Percentiles rank a stretch among this genome's conserved stretches.
Evolutionary conservation across 2,113 vertebrate genomes (phyloP).

Genomic region (Orientallactaga bullata): DNA sequence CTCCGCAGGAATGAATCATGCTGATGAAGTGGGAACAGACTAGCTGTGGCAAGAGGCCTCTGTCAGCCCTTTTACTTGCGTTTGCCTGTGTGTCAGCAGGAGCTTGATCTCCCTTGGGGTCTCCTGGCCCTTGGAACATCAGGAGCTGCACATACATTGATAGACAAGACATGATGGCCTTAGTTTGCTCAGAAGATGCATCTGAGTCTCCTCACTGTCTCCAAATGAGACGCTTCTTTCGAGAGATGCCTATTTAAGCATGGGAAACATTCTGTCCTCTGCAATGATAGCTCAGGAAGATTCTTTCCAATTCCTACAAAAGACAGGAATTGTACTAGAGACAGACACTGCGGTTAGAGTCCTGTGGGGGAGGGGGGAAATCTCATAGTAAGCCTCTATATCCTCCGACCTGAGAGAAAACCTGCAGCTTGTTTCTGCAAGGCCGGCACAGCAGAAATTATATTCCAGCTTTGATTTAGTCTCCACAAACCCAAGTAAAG

Average conservation of each 20-base stretch:
- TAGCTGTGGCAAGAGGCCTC: not conserved
- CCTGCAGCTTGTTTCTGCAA: fast-evolving
- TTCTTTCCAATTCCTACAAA: constrained; percentile 19
- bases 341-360: not conserved
- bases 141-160: not conserved
- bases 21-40: not conserved
- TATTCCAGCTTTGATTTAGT: not conserved
- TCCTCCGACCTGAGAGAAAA: not conserved
- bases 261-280: constrained; percentile 36
- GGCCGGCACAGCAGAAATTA: not conserved
- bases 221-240: not conserved
- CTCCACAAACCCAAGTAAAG: not conserved
- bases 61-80: not conserved
- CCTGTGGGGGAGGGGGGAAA: not conserved
- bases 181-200: not conserved
- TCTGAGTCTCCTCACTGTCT: not conserved
- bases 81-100: not conserved
- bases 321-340: not conserved
- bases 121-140: not conserved
- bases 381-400: fast-evolving
- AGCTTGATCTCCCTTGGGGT: not conserved
- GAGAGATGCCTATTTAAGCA: not conserved
- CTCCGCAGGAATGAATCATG: not conserved
- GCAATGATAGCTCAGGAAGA: not conserved
- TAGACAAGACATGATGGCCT: not conserved